Evolutionary conservation across 2,888 invertebrate species (phyloP), one percentile per base, ranked within the genome.

Genomic region (Drosophila neonasuta): DNA sequence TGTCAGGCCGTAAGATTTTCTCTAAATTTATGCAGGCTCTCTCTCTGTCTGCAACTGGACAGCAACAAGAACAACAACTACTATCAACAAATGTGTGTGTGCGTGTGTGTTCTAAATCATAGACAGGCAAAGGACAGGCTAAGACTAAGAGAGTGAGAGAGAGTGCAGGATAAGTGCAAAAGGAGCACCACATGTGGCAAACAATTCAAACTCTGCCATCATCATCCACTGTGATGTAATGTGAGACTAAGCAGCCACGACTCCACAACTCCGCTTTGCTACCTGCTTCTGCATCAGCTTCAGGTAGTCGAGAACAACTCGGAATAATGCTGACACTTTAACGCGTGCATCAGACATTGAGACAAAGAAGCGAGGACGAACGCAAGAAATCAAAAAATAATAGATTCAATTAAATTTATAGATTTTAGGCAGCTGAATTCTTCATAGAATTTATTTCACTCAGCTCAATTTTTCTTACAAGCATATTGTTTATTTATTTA

Each of bases 1-100:
- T 68, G 69, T 68, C 77, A 63, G 61, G 24, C 58, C 68, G 20
- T 41, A 68, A 66, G 60, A 68, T 56, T 59, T 61, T 56, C 34
- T 51, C 34, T 44, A 49, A 78, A 73, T 76, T 71, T 80, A 73
- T 80, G 71, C 79, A 70, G 76, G 71, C 67, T 45, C 62, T 68
- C 30, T 54, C 30, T 30, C 67, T 45, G 57, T 67, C 32, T 55
- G 44, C 45, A 66, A 61, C 77, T 66, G 74, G 74, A 65, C 65
- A 71, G 45, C 48, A 59, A 65, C 51, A 60, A 20, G 20, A 20
- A 61, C 56, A 56, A 34, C 15, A 48, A 30, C n/a, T 17, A 9
- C 2, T 44, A 44, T 29, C 20, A 1, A 9, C 8, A n/a, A 8
- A 24, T 34, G 11, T 56, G 30, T 41, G 34, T 49, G 8, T 45